Evolutionary conservation across 2,113 vertebrate species (phyloP).

Genomic region (Pimephales promelas): DNA sequence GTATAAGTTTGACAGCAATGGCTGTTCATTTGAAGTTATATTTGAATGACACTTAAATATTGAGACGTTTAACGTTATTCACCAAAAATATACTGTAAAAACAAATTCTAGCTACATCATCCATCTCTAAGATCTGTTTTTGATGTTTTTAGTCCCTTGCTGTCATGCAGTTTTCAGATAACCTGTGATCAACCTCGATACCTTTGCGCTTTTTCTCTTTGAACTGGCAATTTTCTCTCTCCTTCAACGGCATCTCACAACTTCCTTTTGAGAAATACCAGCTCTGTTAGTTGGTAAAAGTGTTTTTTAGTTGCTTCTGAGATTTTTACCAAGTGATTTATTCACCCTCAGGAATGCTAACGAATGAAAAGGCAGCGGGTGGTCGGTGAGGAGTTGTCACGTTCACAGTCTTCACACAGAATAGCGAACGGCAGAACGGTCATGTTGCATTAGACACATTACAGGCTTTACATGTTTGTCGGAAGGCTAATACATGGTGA

Average conservation of each 20-base stretch:
- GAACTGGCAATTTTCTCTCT: background rate
- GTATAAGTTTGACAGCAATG: background rate
- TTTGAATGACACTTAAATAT: too few relatives aligned
- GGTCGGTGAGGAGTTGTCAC: slow-evolving; percentile 40
- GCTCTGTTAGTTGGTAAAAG: slow-evolving; percentile 38
- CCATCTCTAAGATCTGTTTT: background rate
- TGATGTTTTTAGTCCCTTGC: background rate
- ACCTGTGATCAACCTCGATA: slow-evolving; percentile 66
- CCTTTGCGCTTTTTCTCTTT: slow-evolving; percentile 3
- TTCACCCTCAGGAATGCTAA: slow-evolving; percentile 21
- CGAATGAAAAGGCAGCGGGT: slow-evolving; percentile 51
- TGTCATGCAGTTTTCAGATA: slow-evolving; percentile 39
- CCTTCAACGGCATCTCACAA: background rate
- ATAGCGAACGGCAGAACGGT: slow-evolving; percentile 58
- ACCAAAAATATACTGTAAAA: too few relatives aligned
- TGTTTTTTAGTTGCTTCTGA: slow-evolving; percentile 15
- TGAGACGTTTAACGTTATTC: too few relatives aligned
- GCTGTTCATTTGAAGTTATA: too few relatives aligned
- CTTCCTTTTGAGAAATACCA: slow-evolving; percentile 52
- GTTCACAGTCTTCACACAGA: slow-evolving; percentile 47
- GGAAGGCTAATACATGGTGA: slow-evolving; percentile 23
- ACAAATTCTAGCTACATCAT: too few relatives aligned
- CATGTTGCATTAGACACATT: slow-evolving; percentile 57
- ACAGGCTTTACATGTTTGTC: slow-evolving; percentile 53
- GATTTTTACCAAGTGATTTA: slow-evolving; percentile 25